Percentiles rank a stretch among this genome's conserved stretches.
Conservation (phyloP, 2,113 vertebrate species). For the Amblyornis subalaris region DNA sequence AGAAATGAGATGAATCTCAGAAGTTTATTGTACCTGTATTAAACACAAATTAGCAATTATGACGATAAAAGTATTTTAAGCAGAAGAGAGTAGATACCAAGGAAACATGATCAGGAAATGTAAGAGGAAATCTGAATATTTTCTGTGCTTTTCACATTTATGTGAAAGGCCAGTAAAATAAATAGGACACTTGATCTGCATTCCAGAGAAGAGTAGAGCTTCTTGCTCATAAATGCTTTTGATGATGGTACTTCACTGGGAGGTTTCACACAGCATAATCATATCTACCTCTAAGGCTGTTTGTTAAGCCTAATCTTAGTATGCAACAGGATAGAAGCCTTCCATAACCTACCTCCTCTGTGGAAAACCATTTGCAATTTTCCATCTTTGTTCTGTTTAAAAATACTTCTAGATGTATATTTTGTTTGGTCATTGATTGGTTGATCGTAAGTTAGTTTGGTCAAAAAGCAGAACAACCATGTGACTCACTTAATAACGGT, state of each 20-base stretch:
- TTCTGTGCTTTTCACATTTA: not conserved
- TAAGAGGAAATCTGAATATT: not conserved
- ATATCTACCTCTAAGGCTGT: not conserved
- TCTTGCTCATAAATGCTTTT: not conserved
- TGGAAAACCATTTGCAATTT: not conserved
- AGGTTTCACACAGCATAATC: not conserved
- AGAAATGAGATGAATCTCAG: not conserved
- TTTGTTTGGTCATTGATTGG: not conserved
- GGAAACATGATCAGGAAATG: not conserved
- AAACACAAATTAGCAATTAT: not conserved
- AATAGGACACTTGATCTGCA: not conserved
- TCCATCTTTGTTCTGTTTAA: not conserved
- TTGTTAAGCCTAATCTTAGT: not conserved
- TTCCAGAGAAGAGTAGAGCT: not conserved
- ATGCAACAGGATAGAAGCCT: not conserved
- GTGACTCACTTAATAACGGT: not conserved
- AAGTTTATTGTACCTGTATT: not conserved
- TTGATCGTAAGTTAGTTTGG: not conserved
- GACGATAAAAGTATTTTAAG: not conserved
- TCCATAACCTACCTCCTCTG: not conserved
- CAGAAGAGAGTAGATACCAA: not conserved
- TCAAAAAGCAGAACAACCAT: not conserved
- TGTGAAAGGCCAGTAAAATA: conserved; percentile 9
- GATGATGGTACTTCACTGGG: not conserved
- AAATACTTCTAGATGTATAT: not conserved